Conservation (phyloP, 1,140 invertebrate species). For the Bradynema listronoti region DNA sequence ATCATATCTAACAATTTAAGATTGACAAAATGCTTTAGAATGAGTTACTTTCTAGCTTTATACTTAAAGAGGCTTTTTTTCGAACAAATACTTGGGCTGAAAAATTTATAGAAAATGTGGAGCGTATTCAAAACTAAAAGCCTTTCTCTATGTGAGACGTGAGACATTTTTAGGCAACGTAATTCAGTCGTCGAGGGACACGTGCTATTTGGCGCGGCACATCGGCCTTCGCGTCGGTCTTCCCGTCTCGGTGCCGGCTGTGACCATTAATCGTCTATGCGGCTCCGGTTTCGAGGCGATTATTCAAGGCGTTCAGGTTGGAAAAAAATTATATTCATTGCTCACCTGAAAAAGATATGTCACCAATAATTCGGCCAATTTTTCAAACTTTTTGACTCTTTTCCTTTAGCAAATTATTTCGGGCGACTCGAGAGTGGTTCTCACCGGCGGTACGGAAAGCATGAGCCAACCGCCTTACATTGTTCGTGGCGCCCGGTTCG, state of each 20-base stretch:
- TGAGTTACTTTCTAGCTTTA: too few species aligned
- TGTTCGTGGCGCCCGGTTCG: conserved; percentile 81
- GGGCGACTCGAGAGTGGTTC: conserved; percentile 76
- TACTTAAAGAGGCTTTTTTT: too few species aligned
- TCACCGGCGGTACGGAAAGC: conserved; percentile 85
- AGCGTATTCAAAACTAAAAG: too few species aligned
- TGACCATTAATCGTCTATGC: conserved; percentile 64
- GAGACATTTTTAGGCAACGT: conserved; percentile 50
- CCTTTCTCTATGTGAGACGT: conserved; percentile 8
- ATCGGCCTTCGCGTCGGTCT: conserved; percentile 75
- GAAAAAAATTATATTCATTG: conserved; percentile 1
- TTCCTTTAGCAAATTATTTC: conserved; percentile 72
- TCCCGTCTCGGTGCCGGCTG: conserved; percentile 63
- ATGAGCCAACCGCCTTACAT: conserved; percentile 90
- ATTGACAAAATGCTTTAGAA: too few species aligned
- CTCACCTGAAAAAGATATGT: background rate
- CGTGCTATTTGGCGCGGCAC: conserved; percentile 79
- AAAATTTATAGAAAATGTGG: conserved; percentile 1
- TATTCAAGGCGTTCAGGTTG: conserved; percentile 78
- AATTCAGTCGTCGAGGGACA: conserved; percentile 71
- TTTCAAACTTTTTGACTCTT: background rate
- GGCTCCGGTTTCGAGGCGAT: conserved; percentile 92
- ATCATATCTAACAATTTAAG: too few species aligned
- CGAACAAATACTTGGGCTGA: background rate
- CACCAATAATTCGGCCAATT: background rate